A percentile compares a stretch with the other conserved stretches of the same genome.
Evolutionary conservation across 2,888 invertebrate species (phyloP).

Genomic region (Hydroisotoma schaefferi): DNA sequence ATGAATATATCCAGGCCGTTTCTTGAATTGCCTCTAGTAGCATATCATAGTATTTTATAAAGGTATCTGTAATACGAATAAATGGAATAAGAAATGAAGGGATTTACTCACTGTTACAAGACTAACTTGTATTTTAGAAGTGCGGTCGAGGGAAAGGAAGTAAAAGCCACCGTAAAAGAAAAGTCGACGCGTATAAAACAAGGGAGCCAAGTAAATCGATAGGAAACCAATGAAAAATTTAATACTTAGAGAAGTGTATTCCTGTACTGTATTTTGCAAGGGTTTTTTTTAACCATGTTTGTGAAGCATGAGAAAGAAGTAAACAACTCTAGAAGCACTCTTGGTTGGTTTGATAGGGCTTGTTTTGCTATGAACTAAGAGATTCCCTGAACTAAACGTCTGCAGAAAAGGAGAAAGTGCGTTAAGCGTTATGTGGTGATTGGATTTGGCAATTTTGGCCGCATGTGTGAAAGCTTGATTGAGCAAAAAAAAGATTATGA

Average conservation of each 20-base stretch:
- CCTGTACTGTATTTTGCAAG: neutral
- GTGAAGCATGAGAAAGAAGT: neutral
- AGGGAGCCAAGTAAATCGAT: conserved; percentile 22
- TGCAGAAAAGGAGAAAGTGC: neutral
- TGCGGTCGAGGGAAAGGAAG: neutral
- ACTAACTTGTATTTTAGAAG: too few relatives aligned
- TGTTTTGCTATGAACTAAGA: too few relatives aligned
- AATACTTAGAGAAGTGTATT: neutral
- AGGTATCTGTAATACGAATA: too few relatives aligned
- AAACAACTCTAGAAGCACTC: too few relatives aligned
- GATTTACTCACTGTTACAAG: too few relatives aligned
- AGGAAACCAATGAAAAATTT: conserved; percentile 22
- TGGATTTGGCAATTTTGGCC: conserved; percentile 1
- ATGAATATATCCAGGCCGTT: too few relatives aligned
- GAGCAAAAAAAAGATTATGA: neutral
- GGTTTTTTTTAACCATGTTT: neutral
- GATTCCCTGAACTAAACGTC: too few relatives aligned
- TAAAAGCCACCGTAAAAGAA: neutral
- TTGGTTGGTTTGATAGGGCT: too few relatives aligned
- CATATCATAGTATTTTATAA: too few relatives aligned
- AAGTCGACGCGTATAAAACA: too few relatives aligned
- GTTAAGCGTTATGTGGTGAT: conserved; percentile 2
- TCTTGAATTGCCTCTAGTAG: neutral
- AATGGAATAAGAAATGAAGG: conserved; percentile 3
- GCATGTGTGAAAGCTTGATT: neutral